phyloP scores from a whole-genome alignment of 1,140 invertebrate genomes.

The Leguminivora glycinivorella region DNA sequence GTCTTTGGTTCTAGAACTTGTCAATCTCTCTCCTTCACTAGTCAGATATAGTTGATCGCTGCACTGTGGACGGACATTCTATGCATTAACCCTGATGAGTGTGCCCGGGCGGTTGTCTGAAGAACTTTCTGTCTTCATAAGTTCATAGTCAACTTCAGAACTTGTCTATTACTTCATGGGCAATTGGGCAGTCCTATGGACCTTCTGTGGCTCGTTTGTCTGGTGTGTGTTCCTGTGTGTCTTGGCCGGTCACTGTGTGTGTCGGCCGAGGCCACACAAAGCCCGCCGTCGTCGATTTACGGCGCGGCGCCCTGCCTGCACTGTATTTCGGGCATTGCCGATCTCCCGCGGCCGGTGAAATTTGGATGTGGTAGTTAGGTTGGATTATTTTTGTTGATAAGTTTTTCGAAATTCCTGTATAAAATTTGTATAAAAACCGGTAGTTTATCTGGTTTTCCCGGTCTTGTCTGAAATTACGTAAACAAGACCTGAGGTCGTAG shows the following conservation, averaged over 20 bases:
- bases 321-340: slow-evolving; percentile 76
- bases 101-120: no score
- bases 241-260: slow-evolving; percentile 53
- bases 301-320: slow-evolving; percentile 65
- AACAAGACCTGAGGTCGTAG: no score
- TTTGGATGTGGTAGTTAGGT: slow-evolving; percentile 51
- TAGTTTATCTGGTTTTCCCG: no score
- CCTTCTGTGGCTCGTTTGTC: slow-evolving; percentile 1
- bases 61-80: no score
- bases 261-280: slow-evolving; percentile 69
- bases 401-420: no score
- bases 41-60: no score
- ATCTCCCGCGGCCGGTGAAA: slow-evolving; percentile 38
- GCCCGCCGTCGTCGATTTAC: slow-evolving; percentile 68
- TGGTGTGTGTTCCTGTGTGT: not conserved
- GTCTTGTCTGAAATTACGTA: no score
- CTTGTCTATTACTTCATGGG: no score
- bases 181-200: not conserved
- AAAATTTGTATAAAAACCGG: no score
- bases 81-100: no score
- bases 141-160: no score
- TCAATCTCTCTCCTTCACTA: not conserved
- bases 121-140: no score
- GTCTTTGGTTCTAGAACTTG: not conserved
- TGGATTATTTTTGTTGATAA: not conserved